Evolutionary conservation across 2,113 vertebrate species (phyloP).

Genomic region (Catharus fuscescens): DNA sequence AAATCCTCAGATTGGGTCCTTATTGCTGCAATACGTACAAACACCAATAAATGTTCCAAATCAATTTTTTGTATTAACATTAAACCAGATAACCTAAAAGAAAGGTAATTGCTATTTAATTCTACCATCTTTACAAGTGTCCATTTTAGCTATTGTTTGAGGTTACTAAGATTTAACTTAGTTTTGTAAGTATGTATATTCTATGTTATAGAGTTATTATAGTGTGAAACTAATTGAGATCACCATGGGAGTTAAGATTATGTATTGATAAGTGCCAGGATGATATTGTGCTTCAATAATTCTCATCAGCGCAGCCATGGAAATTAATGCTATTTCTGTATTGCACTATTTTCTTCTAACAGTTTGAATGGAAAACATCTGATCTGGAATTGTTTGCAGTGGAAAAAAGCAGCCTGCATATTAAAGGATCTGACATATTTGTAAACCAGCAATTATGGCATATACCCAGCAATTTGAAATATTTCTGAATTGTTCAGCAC

Average conservation of each 20-base stretch:
- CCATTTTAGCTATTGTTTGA: not conserved
- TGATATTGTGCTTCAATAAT: not conserved
- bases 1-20: not conserved
- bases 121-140: not conserved
- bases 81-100: not conserved
- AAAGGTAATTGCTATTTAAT: not conserved
- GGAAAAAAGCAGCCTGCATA: conserved; percentile 2
- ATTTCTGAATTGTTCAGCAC: conserved; percentile 61
- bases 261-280: not conserved
- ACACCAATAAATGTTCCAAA: not conserved
- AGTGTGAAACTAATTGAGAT: not conserved
- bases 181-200: not conserved
- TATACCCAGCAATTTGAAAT: conserved; percentile 66
- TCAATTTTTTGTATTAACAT: not conserved
- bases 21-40: not conserved
- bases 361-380: not conserved
- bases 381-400: conserved; percentile 28
- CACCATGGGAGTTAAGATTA: not conserved
- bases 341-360: not conserved
- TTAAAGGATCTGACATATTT: conserved; percentile 53
- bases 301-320: not conserved
- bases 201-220: not conserved
- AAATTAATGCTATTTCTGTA: conserved; percentile 29
- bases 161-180: not conserved
- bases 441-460: conserved; percentile 65